Base-by-base conservation (phyloP, 2,888 invertebrate species). In the Ophonus ardosiacus region DNA sequence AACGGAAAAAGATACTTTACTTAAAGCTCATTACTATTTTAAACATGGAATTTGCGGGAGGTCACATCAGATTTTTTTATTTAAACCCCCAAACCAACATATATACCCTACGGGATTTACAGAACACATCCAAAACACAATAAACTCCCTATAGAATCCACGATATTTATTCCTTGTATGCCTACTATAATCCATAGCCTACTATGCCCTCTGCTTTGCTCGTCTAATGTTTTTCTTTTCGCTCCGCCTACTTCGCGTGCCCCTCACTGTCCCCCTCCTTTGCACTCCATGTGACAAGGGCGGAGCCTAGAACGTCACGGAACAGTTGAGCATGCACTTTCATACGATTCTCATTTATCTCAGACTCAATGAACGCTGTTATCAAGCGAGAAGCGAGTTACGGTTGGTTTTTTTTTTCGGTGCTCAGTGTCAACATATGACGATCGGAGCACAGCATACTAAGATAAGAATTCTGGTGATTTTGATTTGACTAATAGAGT, bases 351-450 rank as follows among this genome's bases (percentile, higher is more conserved):
- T 18, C 59, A 80, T 80, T 80, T 80, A 80, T 80, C 80, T 59
- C 31, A 61, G 38, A 21, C 63, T 31, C 17, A 80, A 80, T 80
- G 80, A 80, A 61, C 61, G 80, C 61, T 79, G 24, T 80, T 80
- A 80, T 80, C 80, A 80, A n/a, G n/a, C n/a, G n/a, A n/a, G n/a
- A n/a, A n/a, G n/a, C n/a, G 43, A 0, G 10, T 5, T 51, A 13
- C 80, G 40, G 15, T 80, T 59, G 61, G 31, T 61, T 80, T 61
- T 59, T 79, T 78, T 78, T 78, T 78, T 15, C 21, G n/a, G n/a
- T 13, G 51, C 38, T 59, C 59, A 24, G 7, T 56, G 79, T 56
- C 57, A 59, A 79, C 79, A 79, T 31, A 31, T 31, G 31, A 31
- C 7, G 13, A 8, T 13, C 0, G 43, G 6, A 13, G 43, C 43